Percentiles rank a stretch among this genome's conserved stretches.
Conservation (phyloP, 1,140 invertebrate genomes). For the Aphelenchoides besseyi region DNA sequence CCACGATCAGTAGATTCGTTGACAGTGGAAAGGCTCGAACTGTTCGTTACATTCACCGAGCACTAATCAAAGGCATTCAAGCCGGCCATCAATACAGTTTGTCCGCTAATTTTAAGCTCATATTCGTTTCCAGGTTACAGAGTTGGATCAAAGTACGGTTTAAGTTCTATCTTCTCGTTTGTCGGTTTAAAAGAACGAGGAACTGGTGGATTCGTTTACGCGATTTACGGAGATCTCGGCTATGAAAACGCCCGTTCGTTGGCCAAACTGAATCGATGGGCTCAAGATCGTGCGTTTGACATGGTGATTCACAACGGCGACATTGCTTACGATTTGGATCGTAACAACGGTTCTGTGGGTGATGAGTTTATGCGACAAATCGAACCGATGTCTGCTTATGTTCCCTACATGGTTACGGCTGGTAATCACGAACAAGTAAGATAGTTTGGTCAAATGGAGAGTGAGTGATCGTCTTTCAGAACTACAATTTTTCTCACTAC, state of each 20-base stretch:
- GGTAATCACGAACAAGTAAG: conserved; percentile 84
- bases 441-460: no score
- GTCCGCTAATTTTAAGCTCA: not conserved
- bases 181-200: conserved; percentile 52
- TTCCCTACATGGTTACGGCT: conserved; percentile 85
- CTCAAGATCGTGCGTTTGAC: conserved; percentile 64
- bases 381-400: conserved; percentile 76
- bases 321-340: conserved; percentile 56
- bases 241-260: conserved; percentile 66
- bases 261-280: conserved; percentile 63
- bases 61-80: conserved; percentile 19
- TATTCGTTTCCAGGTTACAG: conserved; percentile 20
- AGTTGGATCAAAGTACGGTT: conserved; percentile 53
- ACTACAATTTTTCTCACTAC: conserved; percentile 48
- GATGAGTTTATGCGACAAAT: conserved; percentile 86
- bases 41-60: conserved; percentile 27
- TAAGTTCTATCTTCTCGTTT: conserved; percentile 64
- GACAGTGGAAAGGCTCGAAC: conserved; percentile 5
- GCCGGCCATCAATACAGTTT: conserved; percentile 31
- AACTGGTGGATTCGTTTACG: conserved; percentile 64
- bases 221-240: conserved; percentile 68
- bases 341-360: conserved; percentile 73
- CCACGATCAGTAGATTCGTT: conserved; percentile 13
- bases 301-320: conserved; percentile 66
- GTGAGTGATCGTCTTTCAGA: conserved; percentile 58